A percentile compares a stretch with the other conserved stretches of the same genome.
Evolutionary conservation across 2,888 invertebrate genomes (phyloP).

Genomic region (Machimus rusticus): DNA sequence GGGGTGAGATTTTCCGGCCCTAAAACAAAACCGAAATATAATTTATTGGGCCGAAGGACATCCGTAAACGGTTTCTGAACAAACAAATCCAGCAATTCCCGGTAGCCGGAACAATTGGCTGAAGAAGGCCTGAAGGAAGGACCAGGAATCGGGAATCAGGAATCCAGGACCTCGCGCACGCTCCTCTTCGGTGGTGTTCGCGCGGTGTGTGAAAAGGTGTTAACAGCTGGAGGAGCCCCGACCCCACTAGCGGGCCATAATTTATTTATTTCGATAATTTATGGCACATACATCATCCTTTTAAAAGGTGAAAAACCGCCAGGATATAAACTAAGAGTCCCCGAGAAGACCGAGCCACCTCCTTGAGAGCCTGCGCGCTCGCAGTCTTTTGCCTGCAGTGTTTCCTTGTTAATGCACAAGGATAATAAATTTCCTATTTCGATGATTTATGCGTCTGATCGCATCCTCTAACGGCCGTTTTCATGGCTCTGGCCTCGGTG

Average conservation of each 20-base stretch:
- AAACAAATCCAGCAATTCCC: constrained; percentile 26
- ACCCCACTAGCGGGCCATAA: constrained; percentile 52
- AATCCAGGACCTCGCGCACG: neutral
- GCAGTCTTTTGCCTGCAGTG: neutral
- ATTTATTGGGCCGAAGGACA: constrained; percentile 42
- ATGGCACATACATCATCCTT: constrained; percentile 59
- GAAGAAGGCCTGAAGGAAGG: neutral
- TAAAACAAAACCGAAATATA: constrained; percentile 43
- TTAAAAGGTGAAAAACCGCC: constrained; percentile 50
- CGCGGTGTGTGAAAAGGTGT: constrained; percentile 18
- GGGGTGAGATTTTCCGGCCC: constrained; percentile 8
- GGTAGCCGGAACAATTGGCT: constrained; percentile 37
- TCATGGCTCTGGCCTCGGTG: neutral
- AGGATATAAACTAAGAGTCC: constrained; percentile 12
- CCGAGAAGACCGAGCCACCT: neutral
- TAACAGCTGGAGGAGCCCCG: constrained; percentile 35
- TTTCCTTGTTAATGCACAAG: constrained; percentile 10
- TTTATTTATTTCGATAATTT: constrained; percentile 62
- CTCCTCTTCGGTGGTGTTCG: constrained; percentile 14
- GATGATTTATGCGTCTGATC: constrained; percentile 32
- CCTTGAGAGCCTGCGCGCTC: neutral
- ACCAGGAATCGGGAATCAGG: neutral
- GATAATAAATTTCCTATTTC: constrained; percentile 23
- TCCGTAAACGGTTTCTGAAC: constrained; percentile 40
- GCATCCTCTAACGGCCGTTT: constrained; percentile 9